A percentile compares a stretch with the other conserved stretches of the same genome.
phyloP scores from a whole-genome alignment of 2,797 vertebrate species.

The Semotilus atromaculatus region DNA sequence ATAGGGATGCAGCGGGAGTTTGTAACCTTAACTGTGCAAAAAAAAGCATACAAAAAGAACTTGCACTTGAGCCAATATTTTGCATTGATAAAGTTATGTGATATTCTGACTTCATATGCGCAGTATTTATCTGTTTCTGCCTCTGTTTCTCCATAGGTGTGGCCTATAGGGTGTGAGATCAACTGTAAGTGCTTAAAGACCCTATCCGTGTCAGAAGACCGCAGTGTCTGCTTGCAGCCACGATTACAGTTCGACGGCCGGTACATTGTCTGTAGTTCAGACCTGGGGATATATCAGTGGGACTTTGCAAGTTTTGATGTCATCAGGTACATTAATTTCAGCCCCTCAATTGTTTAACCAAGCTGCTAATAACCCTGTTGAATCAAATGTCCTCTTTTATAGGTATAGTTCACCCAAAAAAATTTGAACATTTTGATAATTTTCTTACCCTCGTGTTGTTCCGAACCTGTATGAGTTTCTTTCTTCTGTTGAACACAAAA shows the following conservation, averaged over 20 bases:
- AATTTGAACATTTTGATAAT: too few species aligned
- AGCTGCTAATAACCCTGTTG: neutral
- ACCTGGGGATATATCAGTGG: constrained; percentile 97
- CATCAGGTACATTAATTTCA: constrained; percentile 83
- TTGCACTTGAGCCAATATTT: too few species aligned
- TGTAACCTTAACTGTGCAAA: too few species aligned
- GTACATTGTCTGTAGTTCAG: constrained; percentile 96
- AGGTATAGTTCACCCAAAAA: neutral
- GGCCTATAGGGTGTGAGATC: constrained; percentile 97
- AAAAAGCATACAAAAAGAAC: too few species aligned
- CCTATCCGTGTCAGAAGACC: constrained; percentile 92
- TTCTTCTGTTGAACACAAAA: neutral
- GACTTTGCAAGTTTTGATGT: constrained; percentile 97
- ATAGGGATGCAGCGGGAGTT: neutral
- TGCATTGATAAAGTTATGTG: neutral
- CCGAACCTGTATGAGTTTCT: neutral
- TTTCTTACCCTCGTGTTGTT: neutral
- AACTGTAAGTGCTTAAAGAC: constrained; percentile 98
- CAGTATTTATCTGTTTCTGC: neutral
- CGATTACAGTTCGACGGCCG: constrained; percentile 96
- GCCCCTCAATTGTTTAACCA: neutral
- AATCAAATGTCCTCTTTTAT: neutral
- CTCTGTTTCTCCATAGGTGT: constrained; percentile 81
- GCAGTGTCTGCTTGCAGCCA: constrained; percentile 95
- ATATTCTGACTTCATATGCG: neutral